phyloP scores from a whole-genome alignment of 92 coral and sea anemone genomes.

The Metridium senile region DNA sequence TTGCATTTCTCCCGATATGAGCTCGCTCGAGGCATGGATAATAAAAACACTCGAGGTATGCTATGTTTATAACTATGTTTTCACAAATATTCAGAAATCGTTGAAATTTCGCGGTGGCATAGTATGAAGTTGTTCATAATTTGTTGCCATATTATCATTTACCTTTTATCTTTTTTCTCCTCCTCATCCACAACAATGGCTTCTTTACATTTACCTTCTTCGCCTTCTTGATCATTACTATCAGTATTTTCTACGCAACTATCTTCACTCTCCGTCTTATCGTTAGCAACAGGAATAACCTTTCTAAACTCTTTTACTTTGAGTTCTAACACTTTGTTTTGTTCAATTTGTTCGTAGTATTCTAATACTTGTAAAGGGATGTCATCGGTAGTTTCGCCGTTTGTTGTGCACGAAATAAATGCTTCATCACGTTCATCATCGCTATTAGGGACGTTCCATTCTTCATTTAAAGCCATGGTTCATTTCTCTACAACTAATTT shows the following conservation, averaged over 20 bases:
- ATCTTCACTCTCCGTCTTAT: neutral
- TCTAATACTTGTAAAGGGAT: constrained; percentile 42
- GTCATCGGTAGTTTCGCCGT: constrained; percentile 16
- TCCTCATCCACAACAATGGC: neutral
- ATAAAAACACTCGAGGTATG: too few relatives aligned
- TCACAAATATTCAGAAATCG: too few relatives aligned
- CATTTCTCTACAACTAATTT: neutral
- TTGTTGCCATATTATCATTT: too few relatives aligned
- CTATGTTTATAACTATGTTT: too few relatives aligned
- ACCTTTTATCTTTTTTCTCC: constrained; percentile 1
- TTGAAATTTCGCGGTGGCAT: too few relatives aligned
- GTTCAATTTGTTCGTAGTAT: constrained; percentile 56
- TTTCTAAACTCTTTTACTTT: constrained; percentile 55
- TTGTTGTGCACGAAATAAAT: neutral
- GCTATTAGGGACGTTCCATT: constrained; percentile 63
- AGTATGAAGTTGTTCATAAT: too few relatives aligned
- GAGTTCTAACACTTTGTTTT: constrained; percentile 51
- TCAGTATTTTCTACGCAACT: neutral
- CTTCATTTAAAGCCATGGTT: constrained; percentile 35
- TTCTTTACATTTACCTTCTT: neutral
- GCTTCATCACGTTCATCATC: constrained; percentile 55
- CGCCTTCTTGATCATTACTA: neutral
- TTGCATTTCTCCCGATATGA: too few relatives aligned
- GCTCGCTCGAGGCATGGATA: too few relatives aligned
- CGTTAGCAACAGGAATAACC: neutral